A percentile compares a stretch with the other conserved stretches of the same genome.
phyloP scores from a whole-genome alignment of 2,888 invertebrate species.

The Bibio marci region DNA sequence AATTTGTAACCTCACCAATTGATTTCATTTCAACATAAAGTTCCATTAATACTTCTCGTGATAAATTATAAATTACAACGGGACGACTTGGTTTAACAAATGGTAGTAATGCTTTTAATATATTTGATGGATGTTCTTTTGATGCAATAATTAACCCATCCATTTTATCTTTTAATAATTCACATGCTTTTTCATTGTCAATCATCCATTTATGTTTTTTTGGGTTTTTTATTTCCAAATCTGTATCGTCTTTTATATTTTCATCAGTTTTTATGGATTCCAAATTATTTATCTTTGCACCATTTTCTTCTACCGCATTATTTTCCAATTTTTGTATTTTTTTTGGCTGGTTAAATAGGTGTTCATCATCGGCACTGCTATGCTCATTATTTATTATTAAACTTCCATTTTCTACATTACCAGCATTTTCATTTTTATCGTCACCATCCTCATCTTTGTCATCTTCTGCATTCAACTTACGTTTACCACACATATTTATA shows the following conservation, averaged over 20 bases:
- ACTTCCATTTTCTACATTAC: constrained; percentile 6
- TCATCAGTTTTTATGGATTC: constrained; percentile 16
- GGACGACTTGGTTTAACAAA: constrained; percentile 68
- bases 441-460: constrained; percentile 9
- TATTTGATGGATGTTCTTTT: constrained; percentile 71
- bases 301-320: not conserved
- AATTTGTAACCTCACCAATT: constrained; percentile 48
- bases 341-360: not conserved
- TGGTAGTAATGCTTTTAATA: constrained; percentile 55
- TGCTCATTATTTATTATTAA: not conserved
- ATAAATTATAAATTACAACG: constrained; percentile 66
- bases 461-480: no score
- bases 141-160: constrained; percentile 63
- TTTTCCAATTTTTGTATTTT: no score
- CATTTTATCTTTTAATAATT: constrained; percentile 42
- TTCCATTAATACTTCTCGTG: constrained; percentile 70
- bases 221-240: not conserved
- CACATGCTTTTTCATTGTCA: constrained; percentile 48
- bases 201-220: constrained; percentile 46
- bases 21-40: constrained; percentile 64
- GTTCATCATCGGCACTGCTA: constrained; percentile 5
- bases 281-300: constrained; percentile 7
- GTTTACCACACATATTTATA: constrained; percentile 7
- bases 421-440: constrained; percentile 7
- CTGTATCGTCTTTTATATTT: not conserved